Evolutionary conservation across 2,888 invertebrate genomes (phyloP), one percentile per base, ranked within the genome.

Genomic region (Theodoxus fluviatilis): DNA sequence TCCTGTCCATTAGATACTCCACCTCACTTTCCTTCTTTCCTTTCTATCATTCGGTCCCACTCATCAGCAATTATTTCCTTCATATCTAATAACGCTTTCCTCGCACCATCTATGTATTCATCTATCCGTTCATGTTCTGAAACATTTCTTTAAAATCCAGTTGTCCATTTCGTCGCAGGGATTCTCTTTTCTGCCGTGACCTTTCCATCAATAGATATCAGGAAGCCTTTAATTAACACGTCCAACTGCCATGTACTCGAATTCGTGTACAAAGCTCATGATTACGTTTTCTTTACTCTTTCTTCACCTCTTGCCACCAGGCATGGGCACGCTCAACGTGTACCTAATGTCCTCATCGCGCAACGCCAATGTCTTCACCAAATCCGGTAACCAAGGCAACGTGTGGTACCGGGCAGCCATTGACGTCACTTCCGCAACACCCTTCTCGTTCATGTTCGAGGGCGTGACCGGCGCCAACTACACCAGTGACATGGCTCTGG

Each of bases 401-500:
- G 43, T 68, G 4, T 83, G 83, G 83, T 55, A 78, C n/a, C 67
- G 76, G 59, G 80, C 73, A 9, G 74, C 76, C 37, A 71, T 77
- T 15, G 76, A 78, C 35, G 68, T 83, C 3, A 68, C 55, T 7
- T 75, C 76, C 7, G 37, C 63, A 7, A 68, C 71, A 33, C 57
- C 68, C 3, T 83, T 75, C 70, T 71, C 75, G 61, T 67, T 84
- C 18, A 63, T 79, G 64, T 84, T 84, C 75, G 84, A 84, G 71
- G 84, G 79, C 0, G 75, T 79, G 4, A 72, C 76, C 38, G 84
- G 81, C 33, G 61, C 38, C 12, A 75, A 71, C 69, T 79, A 76
- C 70, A 75, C 72, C 65, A 82, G 83, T 28, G 81, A 81, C 69
- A 82, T 84, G 67, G 82, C 80, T 7, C 33, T 82, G 2, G 82